Conservation (phyloP, 2,113 vertebrate species). For the Gobiocypris rarus region DNA sequence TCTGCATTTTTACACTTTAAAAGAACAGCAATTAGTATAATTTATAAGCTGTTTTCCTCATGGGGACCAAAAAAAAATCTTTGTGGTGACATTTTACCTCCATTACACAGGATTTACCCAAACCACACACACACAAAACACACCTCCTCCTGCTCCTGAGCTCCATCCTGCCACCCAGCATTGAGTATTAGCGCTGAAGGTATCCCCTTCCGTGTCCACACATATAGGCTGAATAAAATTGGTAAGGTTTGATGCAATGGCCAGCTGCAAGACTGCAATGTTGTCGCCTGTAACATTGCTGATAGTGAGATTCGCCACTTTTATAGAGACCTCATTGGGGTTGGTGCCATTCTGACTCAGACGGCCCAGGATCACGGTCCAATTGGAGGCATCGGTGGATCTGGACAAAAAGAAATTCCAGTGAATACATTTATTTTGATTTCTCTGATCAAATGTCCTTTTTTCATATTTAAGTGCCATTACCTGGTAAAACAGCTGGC, state of each 20-base stretch:
- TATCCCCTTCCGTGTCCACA: constrained; percentile 30
- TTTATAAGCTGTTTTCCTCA: too few species aligned
- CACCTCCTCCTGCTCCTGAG: constrained; percentile 45
- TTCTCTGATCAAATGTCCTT: background rate
- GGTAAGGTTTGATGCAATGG: constrained; percentile 36
- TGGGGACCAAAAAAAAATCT: too few species aligned
- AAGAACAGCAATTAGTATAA: too few species aligned
- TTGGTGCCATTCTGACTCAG: constrained; percentile 51
- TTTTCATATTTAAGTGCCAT: background rate
- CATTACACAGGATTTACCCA: too few species aligned
- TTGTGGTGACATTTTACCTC: too few species aligned
- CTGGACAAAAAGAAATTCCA: constrained; percentile 20
- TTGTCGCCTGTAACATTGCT: constrained; percentile 46
- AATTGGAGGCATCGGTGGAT: constrained; percentile 39
- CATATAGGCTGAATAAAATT: constrained; percentile 62
- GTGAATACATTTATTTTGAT: background rate
- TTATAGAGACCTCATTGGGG: constrained; percentile 49
- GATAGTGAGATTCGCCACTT: constrained; percentile 52
- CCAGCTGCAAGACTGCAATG: constrained; percentile 59
- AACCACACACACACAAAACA: constrained; percentile 16
- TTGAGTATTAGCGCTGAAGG: constrained; percentile 11
- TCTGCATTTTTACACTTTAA: too few species aligned
- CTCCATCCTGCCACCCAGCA: constrained; percentile 64
- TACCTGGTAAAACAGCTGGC: constrained; percentile 68
- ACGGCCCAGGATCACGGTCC: constrained; percentile 61